Evolutionary conservation across 2,888 invertebrate species (phyloP).

Genomic region (Lasius fuliginosus): DNA sequence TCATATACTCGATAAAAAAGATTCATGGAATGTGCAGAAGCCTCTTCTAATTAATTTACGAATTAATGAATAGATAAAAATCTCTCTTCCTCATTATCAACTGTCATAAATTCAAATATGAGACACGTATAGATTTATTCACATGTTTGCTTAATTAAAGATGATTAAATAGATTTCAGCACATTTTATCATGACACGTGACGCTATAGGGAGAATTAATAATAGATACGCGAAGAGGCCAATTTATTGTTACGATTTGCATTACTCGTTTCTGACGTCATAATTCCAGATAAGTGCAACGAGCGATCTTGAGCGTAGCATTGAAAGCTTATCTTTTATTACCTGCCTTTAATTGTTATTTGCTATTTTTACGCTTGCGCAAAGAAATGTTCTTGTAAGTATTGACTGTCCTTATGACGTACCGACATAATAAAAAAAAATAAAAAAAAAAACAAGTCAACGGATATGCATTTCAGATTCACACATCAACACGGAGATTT

Average conservation of each 20-base stretch:
- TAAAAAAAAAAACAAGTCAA: no score
- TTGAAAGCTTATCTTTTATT: not conserved
- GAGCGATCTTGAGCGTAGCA: not conserved
- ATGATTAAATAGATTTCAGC: not conserved
- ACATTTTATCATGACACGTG: not conserved
- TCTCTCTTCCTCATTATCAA: not conserved
- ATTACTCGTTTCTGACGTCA: constrained; percentile 8
- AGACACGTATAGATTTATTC: not conserved
- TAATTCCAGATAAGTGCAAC: not conserved
- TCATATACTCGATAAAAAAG: not conserved
- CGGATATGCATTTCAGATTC: not conserved
- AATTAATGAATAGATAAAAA: not conserved
- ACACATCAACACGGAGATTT: not conserved
- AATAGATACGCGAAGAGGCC: not conserved
- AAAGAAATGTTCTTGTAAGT: constrained; percentile 25
- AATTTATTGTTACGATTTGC: not conserved
- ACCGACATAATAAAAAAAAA: not conserved
- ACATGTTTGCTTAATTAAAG: constrained; percentile 9
- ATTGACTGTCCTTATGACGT: not conserved
- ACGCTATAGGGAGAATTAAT: not conserved
- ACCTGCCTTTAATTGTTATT: not conserved
- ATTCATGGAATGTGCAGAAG: not conserved
- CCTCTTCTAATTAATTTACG: not conserved
- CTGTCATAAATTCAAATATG: not conserved
- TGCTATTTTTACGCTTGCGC: not conserved